Conservation (phyloP, 2,888 invertebrate species). For the Ophraella communa region DNA sequence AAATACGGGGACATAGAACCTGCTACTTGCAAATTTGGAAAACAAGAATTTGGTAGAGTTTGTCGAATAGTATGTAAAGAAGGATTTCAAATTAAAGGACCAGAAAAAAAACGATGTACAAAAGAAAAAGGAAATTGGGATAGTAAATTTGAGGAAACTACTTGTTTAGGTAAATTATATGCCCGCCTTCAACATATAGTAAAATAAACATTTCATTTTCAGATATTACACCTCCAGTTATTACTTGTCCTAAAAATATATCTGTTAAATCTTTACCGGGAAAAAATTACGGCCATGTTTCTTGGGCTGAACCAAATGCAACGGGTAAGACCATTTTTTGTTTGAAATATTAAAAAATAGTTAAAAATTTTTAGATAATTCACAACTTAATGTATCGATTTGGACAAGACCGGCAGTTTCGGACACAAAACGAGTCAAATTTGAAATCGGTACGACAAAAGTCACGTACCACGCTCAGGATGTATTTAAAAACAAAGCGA, state of each 20-base stretch:
- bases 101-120: conserved; percentile 62
- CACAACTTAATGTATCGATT: conserved; percentile 62
- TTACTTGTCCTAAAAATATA: conserved; percentile 66
- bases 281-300: conserved; percentile 63
- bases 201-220: conserved; percentile 27
- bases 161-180: conserved; percentile 47
- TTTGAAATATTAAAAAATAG: not conserved
- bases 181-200: not conserved
- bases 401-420: conserved; percentile 67
- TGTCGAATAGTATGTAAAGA: conserved; percentile 67
- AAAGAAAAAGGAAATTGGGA: conserved; percentile 66
- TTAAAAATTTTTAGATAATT: conserved; percentile 63
- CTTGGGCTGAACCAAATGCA: conserved; percentile 61
- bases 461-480: conserved; percentile 72
- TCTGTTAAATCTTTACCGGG: conserved; percentile 59
- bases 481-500: conserved; percentile 65
- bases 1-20: conserved; percentile 65
- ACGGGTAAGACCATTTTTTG: conserved; percentile 46
- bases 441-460: conserved; percentile 65
- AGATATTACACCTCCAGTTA: conserved; percentile 67
- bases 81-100: conserved; percentile 67
- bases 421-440: conserved; percentile 58
- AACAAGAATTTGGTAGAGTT: conserved; percentile 65
- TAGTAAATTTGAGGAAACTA: conserved; percentile 55
- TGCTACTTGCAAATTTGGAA: conserved; percentile 62